Evolutionary conservation across 2,888 invertebrate genomes (phyloP), one percentile per base, ranked within the genome.

Genomic region (Girardia tigrina): DNA sequence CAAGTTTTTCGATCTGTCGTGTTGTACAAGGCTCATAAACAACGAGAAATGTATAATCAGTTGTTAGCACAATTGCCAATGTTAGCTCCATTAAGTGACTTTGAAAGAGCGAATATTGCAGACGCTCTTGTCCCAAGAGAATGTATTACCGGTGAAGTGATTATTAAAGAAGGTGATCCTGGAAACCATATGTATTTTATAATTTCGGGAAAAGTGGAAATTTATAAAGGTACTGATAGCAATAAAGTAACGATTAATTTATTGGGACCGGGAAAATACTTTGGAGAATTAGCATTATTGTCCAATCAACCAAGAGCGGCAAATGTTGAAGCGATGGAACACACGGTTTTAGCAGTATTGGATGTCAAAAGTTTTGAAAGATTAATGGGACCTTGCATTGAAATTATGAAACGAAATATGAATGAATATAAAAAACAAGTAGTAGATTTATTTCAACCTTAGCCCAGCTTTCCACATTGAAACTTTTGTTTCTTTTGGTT

Each of bases 111-210:
- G 89, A 95, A 95, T 87, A 87, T 97, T 79, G 94, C 94, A 75
- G 95, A 97, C 86, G 95, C 95, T 74, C 87, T 97, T 79, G 88
- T 90, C 79, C 90, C 94, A 79, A 90, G 90, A 84, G 87, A 88
- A 74, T 90, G 88, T 83, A 84, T 86, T 78, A 88, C 89, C 82
- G 90, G 90, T 78, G 90, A 91, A 80, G 87, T 89, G 83, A 93
- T 95, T 83, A 94, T 95, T 83, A 89, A 89, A 82, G 94, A 85
- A 84, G 88, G 94, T 28, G 94, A 94, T 85, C 29, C n/a, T 26
- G 95, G 94, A 77, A 93, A 94, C 85, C 94, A 94, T 79, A 95
- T 95, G 94, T 95, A 92, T 87, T 94, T 95, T 85, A 90, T 95
- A 72, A 94, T 95, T 86, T 90, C 91, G 81, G 95, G 95, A 20